Percentiles rank a stretch among this genome's conserved stretches.
These are phyloP conservation scores for Polymixis lichenea DNA, from an alignment of 2,888 invertebrate genomes.

Conservation along the genomic window DNA sequence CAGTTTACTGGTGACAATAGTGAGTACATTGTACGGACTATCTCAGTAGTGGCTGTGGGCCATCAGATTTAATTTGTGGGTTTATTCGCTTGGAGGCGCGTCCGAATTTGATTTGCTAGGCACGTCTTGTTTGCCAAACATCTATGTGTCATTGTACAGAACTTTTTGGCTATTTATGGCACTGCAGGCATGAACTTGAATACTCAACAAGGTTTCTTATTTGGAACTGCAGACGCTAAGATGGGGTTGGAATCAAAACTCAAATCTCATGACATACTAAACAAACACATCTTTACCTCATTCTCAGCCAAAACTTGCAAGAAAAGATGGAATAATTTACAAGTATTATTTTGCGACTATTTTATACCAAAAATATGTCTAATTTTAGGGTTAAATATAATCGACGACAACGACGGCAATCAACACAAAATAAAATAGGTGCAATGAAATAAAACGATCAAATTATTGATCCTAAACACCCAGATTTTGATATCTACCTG, in stretches of 20 bases:
- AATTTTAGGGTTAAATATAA: not conserved
- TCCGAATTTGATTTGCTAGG: not conserved
- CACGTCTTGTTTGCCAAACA: not conserved
- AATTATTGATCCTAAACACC: not conserved
- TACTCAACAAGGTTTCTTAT: not conserved
- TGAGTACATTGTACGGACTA: conserved; percentile 19
- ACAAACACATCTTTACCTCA: not conserved
- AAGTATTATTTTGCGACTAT: too few species aligned
- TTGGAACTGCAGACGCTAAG: not conserved
- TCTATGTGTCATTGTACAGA: conserved; percentile 15
- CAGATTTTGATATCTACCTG: not conserved
- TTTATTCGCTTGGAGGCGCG: conserved; percentile 26
- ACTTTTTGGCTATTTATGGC: not conserved
- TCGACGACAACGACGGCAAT: not conserved
- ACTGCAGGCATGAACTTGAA: conserved; percentile 11
- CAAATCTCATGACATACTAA: not conserved
- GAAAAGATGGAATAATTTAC: not conserved
- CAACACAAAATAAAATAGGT: not conserved
- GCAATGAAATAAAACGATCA: not conserved
- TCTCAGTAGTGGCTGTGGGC: not conserved
- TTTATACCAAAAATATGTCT: not conserved
- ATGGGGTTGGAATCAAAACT: not conserved
- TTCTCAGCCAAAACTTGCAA: not conserved
- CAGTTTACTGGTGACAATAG: not conserved
- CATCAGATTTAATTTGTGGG: conserved; percentile 33